These are phyloP conservation scores for Melanostoma mellinum DNA, from an alignment of 2,888 invertebrate genomes.

Conservation along the genomic window DNA sequence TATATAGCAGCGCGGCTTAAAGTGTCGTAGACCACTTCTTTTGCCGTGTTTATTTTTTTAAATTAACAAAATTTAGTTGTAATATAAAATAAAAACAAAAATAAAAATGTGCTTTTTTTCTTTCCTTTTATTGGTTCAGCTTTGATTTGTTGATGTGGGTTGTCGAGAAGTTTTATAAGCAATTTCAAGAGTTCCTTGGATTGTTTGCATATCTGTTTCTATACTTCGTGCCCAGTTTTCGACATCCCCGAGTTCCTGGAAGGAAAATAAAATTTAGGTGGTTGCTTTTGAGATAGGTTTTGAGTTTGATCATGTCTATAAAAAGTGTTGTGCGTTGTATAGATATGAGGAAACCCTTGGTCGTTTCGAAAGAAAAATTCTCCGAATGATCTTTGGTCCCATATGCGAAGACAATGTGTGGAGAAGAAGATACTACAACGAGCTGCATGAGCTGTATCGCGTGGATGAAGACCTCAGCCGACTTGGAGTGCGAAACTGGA, in stretches of 20 bases:
- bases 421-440: too few species aligned
- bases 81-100: constrained; percentile 54
- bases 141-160: constrained; percentile 70
- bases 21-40: constrained; percentile 44
- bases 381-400: too few species aligned
- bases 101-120: constrained; percentile 71
- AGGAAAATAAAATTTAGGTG: constrained; percentile 12
- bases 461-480: too few species aligned
- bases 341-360: too few species aligned
- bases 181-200: constrained; percentile 95
- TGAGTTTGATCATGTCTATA: too few species aligned
- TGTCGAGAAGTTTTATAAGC: constrained; percentile 91
- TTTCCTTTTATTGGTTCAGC: constrained; percentile 6
- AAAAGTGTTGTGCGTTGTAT: too few species aligned
- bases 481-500: too few species aligned
- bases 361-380: too few species aligned
- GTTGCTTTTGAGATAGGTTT: too few species aligned
- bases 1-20: constrained; percentile 27
- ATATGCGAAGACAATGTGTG: too few species aligned
- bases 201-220: constrained; percentile 96
- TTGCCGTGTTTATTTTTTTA: constrained; percentile 57
- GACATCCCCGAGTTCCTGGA: constrained; percentile 95
- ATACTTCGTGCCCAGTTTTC: constrained; percentile 99
- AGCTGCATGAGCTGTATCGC: too few species aligned
- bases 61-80: constrained; percentile 47